Conservation (phyloP, 2,113 vertebrate genomes). For the Trogon surrucura region DNA sequence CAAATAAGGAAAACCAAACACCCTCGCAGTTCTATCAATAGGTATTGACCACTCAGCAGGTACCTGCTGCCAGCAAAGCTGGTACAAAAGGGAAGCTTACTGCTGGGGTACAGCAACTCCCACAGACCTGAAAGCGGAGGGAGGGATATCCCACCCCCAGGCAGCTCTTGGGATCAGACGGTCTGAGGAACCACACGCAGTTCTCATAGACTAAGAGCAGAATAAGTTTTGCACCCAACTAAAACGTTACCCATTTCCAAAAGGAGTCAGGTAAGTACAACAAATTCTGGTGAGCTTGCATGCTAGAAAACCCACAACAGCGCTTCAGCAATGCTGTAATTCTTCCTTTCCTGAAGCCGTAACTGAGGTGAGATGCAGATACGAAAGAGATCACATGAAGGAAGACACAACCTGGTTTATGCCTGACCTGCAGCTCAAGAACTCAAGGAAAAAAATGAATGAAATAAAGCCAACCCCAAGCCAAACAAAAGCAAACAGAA, state of each 20-base stretch:
- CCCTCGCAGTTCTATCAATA: not conserved
- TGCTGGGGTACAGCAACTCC: not conserved
- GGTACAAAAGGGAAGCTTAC: not conserved
- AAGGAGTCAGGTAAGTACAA: not conserved
- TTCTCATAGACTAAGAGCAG: not conserved
- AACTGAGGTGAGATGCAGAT: not conserved
- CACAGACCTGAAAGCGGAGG: not conserved
- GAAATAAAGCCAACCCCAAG: not conserved
- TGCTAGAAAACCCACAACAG: not conserved
- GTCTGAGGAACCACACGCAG: not conserved
- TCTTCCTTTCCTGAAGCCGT: not conserved
- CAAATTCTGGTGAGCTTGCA: not conserved
- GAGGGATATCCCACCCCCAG: not conserved
- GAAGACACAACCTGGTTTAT: not conserved
- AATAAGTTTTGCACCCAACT: not conserved
- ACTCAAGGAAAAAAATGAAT: no score
- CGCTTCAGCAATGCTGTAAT: fast-evolving
- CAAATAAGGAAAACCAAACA: not conserved
- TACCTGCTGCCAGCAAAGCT: not conserved
- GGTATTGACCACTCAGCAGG: not conserved
- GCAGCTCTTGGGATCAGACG: not conserved
- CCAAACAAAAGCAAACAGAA: not conserved
- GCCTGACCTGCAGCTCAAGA: not conserved
- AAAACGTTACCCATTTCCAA: fast-evolving
- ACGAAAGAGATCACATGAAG: not conserved